Evolutionary conservation across 2,113 vertebrate species (phyloP).

Genomic region (Trachemys scripta): DNA sequence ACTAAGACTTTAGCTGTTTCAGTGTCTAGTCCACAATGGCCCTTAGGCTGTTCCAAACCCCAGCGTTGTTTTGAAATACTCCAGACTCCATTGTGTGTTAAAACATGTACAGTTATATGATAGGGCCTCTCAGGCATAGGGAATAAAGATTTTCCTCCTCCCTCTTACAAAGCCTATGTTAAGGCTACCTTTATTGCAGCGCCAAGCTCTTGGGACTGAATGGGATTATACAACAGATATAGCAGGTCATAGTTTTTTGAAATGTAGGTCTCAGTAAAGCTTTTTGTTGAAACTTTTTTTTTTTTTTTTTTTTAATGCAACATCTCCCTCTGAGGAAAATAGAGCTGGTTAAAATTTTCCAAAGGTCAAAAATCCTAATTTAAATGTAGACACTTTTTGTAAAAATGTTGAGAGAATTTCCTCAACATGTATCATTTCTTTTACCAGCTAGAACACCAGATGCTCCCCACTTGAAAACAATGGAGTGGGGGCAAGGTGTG

Average conservation of each 20-base stretch:
- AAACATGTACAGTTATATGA: neutral
- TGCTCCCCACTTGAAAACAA: no score
- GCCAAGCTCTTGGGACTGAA: no score
- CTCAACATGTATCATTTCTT: no score
- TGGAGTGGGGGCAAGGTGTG: no score
- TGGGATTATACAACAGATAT: neutral
- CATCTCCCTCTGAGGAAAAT: neutral
- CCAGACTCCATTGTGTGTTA: neutral
- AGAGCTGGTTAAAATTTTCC: neutral
- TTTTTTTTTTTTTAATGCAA: no score
- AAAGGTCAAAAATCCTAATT: neutral
- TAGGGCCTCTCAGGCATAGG: neutral
- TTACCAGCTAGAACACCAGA: no score
- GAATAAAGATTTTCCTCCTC: no score
- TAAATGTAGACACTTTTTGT: neutral
- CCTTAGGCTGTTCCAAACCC: neutral
- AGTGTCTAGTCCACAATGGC: neutral
- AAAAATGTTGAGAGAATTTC: no score
- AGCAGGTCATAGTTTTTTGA: neutral
- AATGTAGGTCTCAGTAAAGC: neutral
- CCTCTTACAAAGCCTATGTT: no score
- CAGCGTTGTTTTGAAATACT: neutral
- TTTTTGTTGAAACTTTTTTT: neutral
- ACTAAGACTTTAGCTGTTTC: neutral
- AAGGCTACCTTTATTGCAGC: no score